Evolutionary conservation across 2,113 vertebrate genomes (phyloP).

Genomic region (Tursiops truncatus): DNA sequence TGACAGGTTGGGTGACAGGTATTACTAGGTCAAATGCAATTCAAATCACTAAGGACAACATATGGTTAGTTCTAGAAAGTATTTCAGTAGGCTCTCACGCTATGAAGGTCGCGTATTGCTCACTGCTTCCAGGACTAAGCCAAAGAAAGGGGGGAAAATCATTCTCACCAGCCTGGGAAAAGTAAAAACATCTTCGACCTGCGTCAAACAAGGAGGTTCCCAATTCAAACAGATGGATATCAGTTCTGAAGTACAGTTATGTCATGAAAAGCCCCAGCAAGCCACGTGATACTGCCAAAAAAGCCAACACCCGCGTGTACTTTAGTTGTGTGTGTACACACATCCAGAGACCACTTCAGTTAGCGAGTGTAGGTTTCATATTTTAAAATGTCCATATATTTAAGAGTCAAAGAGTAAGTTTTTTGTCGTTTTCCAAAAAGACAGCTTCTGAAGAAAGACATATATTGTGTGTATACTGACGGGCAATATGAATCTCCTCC

Average conservation of each 20-base stretch:
- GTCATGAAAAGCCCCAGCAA: slow-evolving; percentile 51
- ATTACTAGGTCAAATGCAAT: slow-evolving; percentile 1
- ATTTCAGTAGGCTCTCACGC: neutral
- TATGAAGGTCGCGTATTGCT: neutral
- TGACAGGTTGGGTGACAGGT: neutral
- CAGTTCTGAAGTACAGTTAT: neutral
- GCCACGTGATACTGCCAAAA: slow-evolving; percentile 22
- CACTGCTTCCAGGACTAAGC: neutral
- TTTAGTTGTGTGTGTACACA: neutral
- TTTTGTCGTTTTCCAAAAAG: neutral
- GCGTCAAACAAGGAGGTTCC: neutral
- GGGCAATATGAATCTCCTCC: neutral
- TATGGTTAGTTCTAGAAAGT: neutral
- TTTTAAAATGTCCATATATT: slow-evolving; percentile 1
- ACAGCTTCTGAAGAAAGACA: neutral
- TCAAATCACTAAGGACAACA: slow-evolving; percentile 8
- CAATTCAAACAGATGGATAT: slow-evolving; percentile 30
- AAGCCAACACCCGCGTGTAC: slow-evolving; percentile 42
- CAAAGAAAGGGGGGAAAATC: neutral
- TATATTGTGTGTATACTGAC: neutral
- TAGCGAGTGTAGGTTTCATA: neutral
- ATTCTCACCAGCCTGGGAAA: slow-evolving; percentile 6
- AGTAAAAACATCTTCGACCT: slow-evolving; percentile 7
- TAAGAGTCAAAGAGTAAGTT: neutral
- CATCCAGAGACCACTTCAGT: neutral